A percentile compares a stretch with the other conserved stretches of the same genome.
Conservation (phyloP, 1,140 invertebrate species). For the Drosophila littoralis region DNA sequence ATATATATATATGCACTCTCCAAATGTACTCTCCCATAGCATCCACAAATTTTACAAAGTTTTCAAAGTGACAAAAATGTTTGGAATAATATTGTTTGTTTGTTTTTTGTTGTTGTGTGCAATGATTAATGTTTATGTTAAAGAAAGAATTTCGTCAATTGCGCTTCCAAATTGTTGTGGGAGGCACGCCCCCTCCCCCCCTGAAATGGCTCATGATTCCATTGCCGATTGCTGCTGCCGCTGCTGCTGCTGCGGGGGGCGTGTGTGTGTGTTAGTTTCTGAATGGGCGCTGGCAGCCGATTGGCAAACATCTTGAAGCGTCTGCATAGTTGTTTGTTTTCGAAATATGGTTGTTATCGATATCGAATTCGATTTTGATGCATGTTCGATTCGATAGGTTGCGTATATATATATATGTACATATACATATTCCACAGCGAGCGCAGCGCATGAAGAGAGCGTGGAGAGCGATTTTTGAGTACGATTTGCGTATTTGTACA, state of each 20-base stretch:
- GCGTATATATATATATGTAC: constrained; percentile 19
- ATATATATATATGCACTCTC: not conserved
- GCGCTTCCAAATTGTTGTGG: constrained; percentile 30
- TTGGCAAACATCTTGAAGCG: constrained; percentile 83
- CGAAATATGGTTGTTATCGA: constrained; percentile 48
- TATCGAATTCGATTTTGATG: constrained; percentile 39
- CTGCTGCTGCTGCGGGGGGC: constrained; percentile 35
- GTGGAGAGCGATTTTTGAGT: constrained; percentile 61
- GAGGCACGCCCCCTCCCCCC: constrained; percentile 1
- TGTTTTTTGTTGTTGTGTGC: constrained; percentile 41
- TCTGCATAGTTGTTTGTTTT: constrained; percentile 55
- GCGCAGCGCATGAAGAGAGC: constrained; percentile 77
- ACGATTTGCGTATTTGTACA: constrained; percentile 70
- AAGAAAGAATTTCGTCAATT: constrained; percentile 32
- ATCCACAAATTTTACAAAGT: constrained; percentile 55
- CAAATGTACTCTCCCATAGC: constrained; percentile 11
- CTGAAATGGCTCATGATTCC: constrained; percentile 60
- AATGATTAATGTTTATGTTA: constrained; percentile 54
- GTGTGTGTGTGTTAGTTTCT: constrained; percentile 73
- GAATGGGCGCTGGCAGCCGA: constrained; percentile 61
- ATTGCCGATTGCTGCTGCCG: constrained; percentile 45
- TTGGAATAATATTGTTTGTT: constrained; percentile 14
- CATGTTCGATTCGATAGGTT: constrained; percentile 56
- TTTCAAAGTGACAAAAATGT: constrained; percentile 43
- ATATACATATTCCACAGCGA: constrained; percentile 65